Evolutionary conservation across 1,140 invertebrate species (phyloP), one percentile per base, ranked within the genome.

Genomic region (Drosophila guanche): DNA sequence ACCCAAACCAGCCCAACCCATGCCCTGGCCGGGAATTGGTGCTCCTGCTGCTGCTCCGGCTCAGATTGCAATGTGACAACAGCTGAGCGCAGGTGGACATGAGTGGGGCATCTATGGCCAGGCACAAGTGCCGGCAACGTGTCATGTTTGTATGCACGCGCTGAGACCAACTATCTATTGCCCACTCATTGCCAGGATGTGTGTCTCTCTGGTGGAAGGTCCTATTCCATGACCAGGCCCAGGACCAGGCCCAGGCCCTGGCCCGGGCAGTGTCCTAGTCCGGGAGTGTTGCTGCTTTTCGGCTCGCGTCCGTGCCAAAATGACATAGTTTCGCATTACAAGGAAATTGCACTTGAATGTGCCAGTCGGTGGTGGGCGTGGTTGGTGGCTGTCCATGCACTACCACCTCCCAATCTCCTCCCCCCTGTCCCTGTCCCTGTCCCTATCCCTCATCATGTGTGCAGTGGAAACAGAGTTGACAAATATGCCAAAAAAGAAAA

Each of bases 331-430:
- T 88, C 83, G 75, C 57, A 88, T 88, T 88, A 83, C 83, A 76
- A 78, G 79, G 71, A 88, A 88, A 88, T 88, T 88, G 83, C 83
- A 88, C 83, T 88, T 88, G 83, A 88, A 88, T 76, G 63, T 83
- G 84, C 66, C 83, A 81, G 69, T 66, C 65, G 60, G 57, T 60
- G 48, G 60, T 60, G 76, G 80, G 80, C 72, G 74, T 67, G 76
- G 57, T 51, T 20, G 58, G 57, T 27, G 5, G 25, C 25, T 27
- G 25, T 27, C 52, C 56, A 61, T 60, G 55, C 43, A 46, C 51
- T 51, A 33, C 29, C 45, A 50, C 41, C 42, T 14, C 27, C 29
- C 16, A 20, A 20, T 10, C 22, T 4, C 8, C 20, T 5, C 16
- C 4, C 14, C 12, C 50, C n/a, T n/a, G 12, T 0, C 47, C 47